Percentiles rank a stretch among this genome's conserved stretches.
These are phyloP conservation scores for Drosophila testacea DNA, from an alignment of 2,888 invertebrate genomes.

Conservation along the genomic window DNA sequence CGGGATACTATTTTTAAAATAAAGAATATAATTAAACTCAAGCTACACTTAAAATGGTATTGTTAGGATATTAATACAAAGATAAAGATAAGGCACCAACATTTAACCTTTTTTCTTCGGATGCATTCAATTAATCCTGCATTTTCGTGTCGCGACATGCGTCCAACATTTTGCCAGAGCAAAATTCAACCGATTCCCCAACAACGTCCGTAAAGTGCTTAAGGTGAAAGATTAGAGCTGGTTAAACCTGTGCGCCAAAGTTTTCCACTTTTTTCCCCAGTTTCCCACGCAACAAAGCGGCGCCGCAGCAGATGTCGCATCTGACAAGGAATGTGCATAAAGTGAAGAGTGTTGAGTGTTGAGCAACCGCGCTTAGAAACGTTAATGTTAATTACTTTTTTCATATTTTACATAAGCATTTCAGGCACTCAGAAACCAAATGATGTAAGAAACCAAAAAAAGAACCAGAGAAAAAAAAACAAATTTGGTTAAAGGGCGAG, in stretches of 20 bases:
- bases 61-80: too few relatives aligned
- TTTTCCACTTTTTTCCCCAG: constrained; percentile 72
- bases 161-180: background rate
- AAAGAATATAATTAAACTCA: too few relatives aligned
- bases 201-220: constrained; percentile 35
- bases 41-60: too few relatives aligned
- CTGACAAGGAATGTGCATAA: constrained; percentile 33
- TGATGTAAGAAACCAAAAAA: constrained; percentile 5
- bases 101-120: background rate
- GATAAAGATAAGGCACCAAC: too few relatives aligned
- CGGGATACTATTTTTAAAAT: too few relatives aligned
- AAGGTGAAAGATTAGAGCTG: constrained; percentile 63
- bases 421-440: constrained; percentile 42
- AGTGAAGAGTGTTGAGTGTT: constrained; percentile 46
- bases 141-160: background rate
- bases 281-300: constrained; percentile 59
- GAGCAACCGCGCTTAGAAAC: constrained; percentile 55
- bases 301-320: constrained; percentile 34
- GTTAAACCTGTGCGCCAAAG: constrained; percentile 48
- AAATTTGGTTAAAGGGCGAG: constrained; percentile 35
- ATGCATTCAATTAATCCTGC: background rate
- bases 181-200: constrained; percentile 8
- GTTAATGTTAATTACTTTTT: constrained; percentile 65
- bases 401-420: constrained; percentile 65
- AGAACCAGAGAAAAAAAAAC: background rate